Base-by-base conservation (phyloP, 2,113 vertebrate species). In the Menura novaehollandiae region DNA sequence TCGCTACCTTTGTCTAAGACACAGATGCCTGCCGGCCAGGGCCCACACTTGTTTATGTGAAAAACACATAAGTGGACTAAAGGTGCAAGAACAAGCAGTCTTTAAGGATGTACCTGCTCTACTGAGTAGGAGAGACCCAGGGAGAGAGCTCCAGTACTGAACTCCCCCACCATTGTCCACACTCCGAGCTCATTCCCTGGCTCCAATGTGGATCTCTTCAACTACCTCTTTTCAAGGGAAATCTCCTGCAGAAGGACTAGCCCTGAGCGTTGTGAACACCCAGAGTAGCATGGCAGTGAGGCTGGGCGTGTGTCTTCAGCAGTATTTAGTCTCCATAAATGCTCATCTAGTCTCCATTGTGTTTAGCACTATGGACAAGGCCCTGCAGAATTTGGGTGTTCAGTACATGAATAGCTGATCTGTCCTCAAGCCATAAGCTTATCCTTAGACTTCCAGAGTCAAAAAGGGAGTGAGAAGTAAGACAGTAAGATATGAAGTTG, bases 161-260 rank as follows among this genome's bases (percentile, higher is more conserved):
- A 56, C n/a, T 67, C 24, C 7, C 28, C 7, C 2, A 2, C 6
- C 0, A 2, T 3, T 44, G 9, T 53, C 52, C 44, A 63, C 8
- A 37, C 23, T 62, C 56, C 51, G 47, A 89, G 19, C 19, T 78
- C 35, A 22, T 35, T 76, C 32, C 11, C 30, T 72, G 23, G 30
- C 21, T 91, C 37, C 23, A n/a, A 1, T 47, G 11, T 44, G 26
- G 22, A 63, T 80, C 22, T 44, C 47, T 53, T 28, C 67, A 87
- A 7, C 16, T 41, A 20, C 13, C 11, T 51, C 20, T 80, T 86
- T 46, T 52, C 39, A 43, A 59, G 39, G 77, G 33, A 77, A 73
- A 46, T 39, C 26, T 72, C 15, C 3, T 26, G 15, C 15, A 46
- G 53, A 59, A 76, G 13, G 26, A 51, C 68, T 47, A 77, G 19